Conservation (phyloP, 1,140 invertebrate species). For the Odontomachus brunneus region DNA sequence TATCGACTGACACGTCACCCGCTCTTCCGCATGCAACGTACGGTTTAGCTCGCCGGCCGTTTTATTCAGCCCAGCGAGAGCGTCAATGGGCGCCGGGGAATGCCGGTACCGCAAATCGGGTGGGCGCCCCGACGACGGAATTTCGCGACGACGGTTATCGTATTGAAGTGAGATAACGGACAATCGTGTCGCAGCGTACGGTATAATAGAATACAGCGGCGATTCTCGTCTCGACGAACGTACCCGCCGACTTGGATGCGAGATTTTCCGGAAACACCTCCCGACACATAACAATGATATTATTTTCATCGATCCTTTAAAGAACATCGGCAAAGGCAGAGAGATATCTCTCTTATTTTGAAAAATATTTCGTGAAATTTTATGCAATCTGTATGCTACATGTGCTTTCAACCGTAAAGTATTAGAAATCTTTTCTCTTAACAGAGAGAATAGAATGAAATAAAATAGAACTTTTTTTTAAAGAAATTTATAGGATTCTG, state of each 20-base stretch:
- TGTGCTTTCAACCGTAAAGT: no score
- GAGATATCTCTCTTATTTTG: no score
- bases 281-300: no score
- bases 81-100: slow-evolving; percentile 51
- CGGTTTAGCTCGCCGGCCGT: slow-evolving; percentile 34
- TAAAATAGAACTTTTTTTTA: no score
- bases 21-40: slow-evolving; percentile 61
- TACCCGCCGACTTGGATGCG: neutral
- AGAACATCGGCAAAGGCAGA: neutral
- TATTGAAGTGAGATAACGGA: slow-evolving; percentile 40
- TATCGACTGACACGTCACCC: slow-evolving; percentile 62
- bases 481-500: no score
- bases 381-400: no score
- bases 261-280: neutral
- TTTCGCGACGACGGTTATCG: slow-evolving; percentile 45
- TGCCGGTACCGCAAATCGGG: slow-evolving; percentile 50
- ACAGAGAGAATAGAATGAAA: no score
- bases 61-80: slow-evolving; percentile 35
- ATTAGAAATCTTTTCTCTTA: no score
- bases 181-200: slow-evolving; percentile 23
- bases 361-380: no score
- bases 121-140: slow-evolving; percentile 42
- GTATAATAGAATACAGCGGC: neutral
- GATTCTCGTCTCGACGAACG: neutral
- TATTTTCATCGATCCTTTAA: neutral